Base-by-base conservation (phyloP, 1,140 invertebrate species). In the Pomacea maculata region DNA sequence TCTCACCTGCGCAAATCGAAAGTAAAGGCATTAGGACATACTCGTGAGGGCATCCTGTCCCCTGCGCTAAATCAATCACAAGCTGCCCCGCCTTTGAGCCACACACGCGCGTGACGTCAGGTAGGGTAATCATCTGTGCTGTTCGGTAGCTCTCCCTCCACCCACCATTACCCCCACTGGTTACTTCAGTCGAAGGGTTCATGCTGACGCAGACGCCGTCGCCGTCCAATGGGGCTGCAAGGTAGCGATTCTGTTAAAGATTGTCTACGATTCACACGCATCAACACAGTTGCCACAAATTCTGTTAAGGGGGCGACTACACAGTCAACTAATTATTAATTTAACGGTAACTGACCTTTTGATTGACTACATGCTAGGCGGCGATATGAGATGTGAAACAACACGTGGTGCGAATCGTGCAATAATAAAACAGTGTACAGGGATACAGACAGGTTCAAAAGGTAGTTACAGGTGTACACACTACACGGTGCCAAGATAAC, bases 141-240 rank as follows among this genome's bases (percentile, higher is more conserved):
- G 81, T 83, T 70, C 75, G 70, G 83, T 84, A 84, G n/a, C 70
- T 81, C 65, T 80, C 75, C 29, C 76, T 67, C 83, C 83, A 84
- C 34, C 75, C 19, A 29, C 19, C 61, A 15, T 67, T 61, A n/a
- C 75, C 25, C 63, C 65, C 63, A 15, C 75, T 61, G 4, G 19
- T 45, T 61, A 64, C 61, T 54, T 74, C 72, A 52, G 21, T 45
- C 72, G 34, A n/a, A 29, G 34, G 10, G 34, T 77, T 45, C 45
- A 29, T 64, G 17, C 17, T 68, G n/a, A 45, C 34, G 34, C 3
- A n/a, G 21, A 61, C 72, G 21, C 12, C 54, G 12, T 54, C 25
- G 8, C 21, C 12, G 34, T 55, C 72, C 21, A 14, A 12, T 29
- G 21, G 14, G 34, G 19, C 72, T 74, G 19, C 29, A 45, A 21